Conservation (phyloP, 2,797 vertebrate species). For the Alectoris magna region DNA sequence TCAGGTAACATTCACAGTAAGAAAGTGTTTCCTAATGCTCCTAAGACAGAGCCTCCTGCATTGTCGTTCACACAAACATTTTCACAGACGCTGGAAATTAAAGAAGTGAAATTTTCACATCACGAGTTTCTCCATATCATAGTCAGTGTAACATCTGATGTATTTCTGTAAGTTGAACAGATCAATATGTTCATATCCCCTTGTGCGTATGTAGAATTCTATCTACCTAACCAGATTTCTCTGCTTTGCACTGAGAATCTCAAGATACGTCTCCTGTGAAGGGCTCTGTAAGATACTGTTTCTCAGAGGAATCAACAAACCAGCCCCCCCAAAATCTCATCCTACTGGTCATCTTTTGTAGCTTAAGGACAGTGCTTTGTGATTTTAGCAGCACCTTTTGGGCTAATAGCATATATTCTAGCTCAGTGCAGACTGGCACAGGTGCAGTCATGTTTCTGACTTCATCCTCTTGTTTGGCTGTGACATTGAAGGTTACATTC, state of each 20-base stretch:
- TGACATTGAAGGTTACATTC: neutral
- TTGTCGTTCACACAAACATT: neutral
- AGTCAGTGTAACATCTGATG: neutral
- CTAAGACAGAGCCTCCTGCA: neutral
- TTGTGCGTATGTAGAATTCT: neutral
- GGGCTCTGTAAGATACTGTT: neutral
- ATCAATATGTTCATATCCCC: neutral
- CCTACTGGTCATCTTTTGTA: neutral
- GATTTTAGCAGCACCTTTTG: neutral
- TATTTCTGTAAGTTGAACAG: neutral
- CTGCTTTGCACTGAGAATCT: neutral
- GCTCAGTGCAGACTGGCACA: neutral
- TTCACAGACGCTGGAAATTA: neutral
- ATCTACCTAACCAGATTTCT: neutral
- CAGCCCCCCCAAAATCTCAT: neutral
- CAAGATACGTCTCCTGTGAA: neutral
- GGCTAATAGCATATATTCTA: neutral
- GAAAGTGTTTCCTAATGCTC: neutral
- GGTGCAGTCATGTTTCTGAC: neutral
- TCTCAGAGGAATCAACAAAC: neutral
- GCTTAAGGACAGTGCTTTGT: neutral
- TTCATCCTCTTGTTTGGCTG: neutral
- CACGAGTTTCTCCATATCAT: neutral
- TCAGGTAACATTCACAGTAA: fast-evolving
- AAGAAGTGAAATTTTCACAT: neutral